phyloP scores from a whole-genome alignment of 2,888 invertebrate species.

The Heliconius erato region DNA sequence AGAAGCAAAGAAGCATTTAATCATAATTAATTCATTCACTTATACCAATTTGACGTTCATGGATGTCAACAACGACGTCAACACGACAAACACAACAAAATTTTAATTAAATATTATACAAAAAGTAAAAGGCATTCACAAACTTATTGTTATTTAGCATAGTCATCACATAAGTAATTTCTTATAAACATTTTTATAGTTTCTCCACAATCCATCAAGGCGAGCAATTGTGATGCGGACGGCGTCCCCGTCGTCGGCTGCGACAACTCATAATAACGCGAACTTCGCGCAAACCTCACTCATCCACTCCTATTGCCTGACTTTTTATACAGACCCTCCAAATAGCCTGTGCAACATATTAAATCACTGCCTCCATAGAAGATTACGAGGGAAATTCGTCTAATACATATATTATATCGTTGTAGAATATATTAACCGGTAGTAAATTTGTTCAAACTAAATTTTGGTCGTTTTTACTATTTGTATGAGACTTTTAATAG shows the following conservation, averaged over 20 bases:
- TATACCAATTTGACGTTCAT: background rate
- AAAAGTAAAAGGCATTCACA: background rate
- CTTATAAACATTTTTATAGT: slow-evolving; percentile 32
- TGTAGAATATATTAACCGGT: background rate
- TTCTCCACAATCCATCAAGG: slow-evolving; percentile 53
- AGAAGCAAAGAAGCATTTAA: no score
- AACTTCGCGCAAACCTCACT: slow-evolving; percentile 54
- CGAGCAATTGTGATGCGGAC: slow-evolving; percentile 54
- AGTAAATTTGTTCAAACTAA: background rate
- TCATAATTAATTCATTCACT: background rate
- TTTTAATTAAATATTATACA: background rate
- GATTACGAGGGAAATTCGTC: slow-evolving; percentile 31
- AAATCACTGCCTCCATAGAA: slow-evolving; percentile 36
- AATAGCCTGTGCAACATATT: slow-evolving; percentile 47
- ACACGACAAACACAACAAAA: background rate
- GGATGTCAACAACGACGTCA: no score
- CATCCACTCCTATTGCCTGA: slow-evolving; percentile 46
- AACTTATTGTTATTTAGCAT: background rate
- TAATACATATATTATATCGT: slow-evolving; percentile 13
- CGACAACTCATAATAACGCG: slow-evolving; percentile 58
- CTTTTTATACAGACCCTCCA: slow-evolving; percentile 50
- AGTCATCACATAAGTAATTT: slow-evolving; percentile 33
- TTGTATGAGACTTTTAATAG: no score
- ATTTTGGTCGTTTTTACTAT: no score
- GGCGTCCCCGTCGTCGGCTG: slow-evolving; percentile 57